Evolutionary conservation across 2,888 invertebrate species (phyloP), one percentile per base, ranked within the genome.

Genomic region (Pegoplata infirma): DNA sequence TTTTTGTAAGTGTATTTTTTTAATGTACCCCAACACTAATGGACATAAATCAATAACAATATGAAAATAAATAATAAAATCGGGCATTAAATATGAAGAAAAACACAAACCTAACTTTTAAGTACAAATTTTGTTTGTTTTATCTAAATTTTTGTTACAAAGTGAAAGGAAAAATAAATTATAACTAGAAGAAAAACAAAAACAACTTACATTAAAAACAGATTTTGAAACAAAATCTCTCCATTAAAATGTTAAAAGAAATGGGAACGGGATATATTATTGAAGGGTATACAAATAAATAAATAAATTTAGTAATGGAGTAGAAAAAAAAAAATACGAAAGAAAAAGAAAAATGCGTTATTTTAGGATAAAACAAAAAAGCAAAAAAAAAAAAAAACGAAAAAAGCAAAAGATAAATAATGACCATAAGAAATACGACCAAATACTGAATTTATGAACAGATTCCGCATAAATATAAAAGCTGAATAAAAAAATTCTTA

Each of bases 91-190:
- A 77, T 77, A 77, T 68, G 63, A 64, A 77, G 55, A 61, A 16
- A 59, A 51, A 47, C 25, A 21, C 47, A 66, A 56, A 58, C 64
- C 46, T 53, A 51, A 58, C 46, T n/a, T n/a, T 61, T 67, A 55
- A 23, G 25, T 44, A 44, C 23, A 53, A 8, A 25, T 16, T n/a
- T 28, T 55, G 21, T 46, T 55, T 51, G 17, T n/a, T 51, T 28
- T 53, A 44, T 10, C 10, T 32, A 10, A 25, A 0, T 12, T 23
- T 12, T 59, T 56, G 49, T 49, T 63, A 16, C 63, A 68, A 78
- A 78, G 78, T 78, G 78, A 78, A 78, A 74, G 78, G 49, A 74
- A 71, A 78, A 78, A 55, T 51, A 71, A 51, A 79, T 75, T 72
- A 58, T 53, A 76, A 73, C 46, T 49, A 14, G 16, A 3, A 23